phyloP scores from a whole-genome alignment of 2,113 vertebrate genomes.

The Thalassoma bifasciatum region DNA sequence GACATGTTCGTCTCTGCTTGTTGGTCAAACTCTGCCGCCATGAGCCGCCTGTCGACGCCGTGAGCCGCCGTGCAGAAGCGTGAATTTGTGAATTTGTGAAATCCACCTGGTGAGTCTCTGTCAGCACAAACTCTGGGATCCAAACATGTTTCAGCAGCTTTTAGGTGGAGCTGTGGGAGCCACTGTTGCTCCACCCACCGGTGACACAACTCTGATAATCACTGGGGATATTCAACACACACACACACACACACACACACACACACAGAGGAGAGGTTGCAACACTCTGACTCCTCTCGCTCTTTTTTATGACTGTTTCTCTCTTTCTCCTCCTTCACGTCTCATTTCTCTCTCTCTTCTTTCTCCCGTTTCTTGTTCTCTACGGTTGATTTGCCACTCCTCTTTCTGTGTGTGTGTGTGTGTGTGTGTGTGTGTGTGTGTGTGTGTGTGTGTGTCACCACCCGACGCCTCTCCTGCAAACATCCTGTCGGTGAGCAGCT shows the following conservation, averaged over 20 bases:
- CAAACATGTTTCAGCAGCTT: conserved; percentile 48
- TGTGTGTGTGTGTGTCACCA: conserved; percentile 30
- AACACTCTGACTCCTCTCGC: conserved; percentile 34
- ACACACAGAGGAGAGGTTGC: conserved; percentile 25
- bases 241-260: conserved; percentile 13
- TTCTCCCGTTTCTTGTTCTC: background rate
- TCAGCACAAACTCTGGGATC: conserved; percentile 21
- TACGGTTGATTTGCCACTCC: conserved; percentile 29
- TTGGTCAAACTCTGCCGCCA: background rate
- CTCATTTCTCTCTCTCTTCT: background rate
- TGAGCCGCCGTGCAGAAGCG: too few species aligned
- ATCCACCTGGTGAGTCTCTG: conserved; percentile 23
- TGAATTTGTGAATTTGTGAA: background rate
- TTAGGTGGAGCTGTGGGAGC: conserved; percentile 44
- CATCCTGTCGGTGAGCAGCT: conserved; percentile 39
- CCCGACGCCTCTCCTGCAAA: conserved; percentile 53
- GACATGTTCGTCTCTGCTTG: background rate
- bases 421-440: conserved; percentile 2
- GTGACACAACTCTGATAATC: conserved; percentile 34
- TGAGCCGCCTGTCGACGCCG: background rate
- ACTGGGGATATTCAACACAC: background rate
- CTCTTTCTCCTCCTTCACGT: background rate
- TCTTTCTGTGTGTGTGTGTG: conserved; percentile 1
- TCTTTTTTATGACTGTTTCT: too few species aligned
- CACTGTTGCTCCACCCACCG: conserved; percentile 34